These are phyloP conservation scores for Felis chaus DNA, from an alignment of 2,113 vertebrate species.

Conservation along the genomic window DNA sequence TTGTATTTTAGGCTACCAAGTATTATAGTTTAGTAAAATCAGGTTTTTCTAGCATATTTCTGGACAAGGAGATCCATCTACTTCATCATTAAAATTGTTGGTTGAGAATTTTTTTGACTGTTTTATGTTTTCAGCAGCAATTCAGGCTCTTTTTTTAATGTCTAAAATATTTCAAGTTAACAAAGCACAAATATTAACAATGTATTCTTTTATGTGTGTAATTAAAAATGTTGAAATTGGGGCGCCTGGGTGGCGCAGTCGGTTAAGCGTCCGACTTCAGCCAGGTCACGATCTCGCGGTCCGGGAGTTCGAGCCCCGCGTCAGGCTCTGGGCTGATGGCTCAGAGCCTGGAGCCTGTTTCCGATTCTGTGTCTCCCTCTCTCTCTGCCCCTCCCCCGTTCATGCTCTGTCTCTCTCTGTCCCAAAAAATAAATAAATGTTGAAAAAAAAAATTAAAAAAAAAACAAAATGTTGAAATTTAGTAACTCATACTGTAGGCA, in stretches of 20 bases:
- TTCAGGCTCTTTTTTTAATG: not conserved
- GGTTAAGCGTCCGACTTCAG: too few relatives aligned
- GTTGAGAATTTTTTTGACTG: not conserved
- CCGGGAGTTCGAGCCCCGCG: too few relatives aligned
- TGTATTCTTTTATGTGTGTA: not conserved
- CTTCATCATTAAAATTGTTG: not conserved
- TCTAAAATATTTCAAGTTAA: slow-evolving; percentile 35
- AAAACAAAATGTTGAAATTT: not conserved
- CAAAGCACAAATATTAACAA: not conserved
- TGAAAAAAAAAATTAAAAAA: too few relatives aligned
- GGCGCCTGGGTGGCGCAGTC: too few relatives aligned
- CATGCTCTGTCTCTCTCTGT: too few relatives aligned
- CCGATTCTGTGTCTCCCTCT: too few relatives aligned
- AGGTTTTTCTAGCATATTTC: not conserved
- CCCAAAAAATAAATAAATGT: too few relatives aligned
- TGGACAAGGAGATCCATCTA: not conserved
- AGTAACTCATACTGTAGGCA: not conserved
- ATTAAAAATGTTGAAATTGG: not conserved
- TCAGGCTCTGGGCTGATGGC: too few relatives aligned
- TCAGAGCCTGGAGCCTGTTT: too few relatives aligned
- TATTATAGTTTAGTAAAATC: slow-evolving; percentile 1
- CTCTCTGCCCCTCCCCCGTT: too few relatives aligned
- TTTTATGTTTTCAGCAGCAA: slow-evolving; percentile 32
- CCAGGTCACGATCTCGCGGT: too few relatives aligned
- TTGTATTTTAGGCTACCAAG: not conserved